Conservation (phyloP, 2,888 invertebrate species). For the Andrena flavipes region DNA sequence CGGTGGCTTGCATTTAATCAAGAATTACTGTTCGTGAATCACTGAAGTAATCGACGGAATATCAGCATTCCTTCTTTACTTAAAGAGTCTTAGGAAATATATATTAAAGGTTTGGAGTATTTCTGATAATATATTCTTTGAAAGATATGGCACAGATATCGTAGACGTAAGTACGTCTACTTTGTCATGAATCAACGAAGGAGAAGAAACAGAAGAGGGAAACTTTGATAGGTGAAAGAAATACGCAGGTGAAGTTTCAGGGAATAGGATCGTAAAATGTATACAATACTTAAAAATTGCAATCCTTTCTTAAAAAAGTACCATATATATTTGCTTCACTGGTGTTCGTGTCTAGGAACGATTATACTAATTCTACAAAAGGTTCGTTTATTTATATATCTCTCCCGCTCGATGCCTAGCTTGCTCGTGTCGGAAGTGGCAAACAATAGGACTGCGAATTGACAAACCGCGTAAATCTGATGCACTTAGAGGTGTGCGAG, state of each 20-base stretch:
- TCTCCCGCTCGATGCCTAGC: background rate
- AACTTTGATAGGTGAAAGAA: background rate
- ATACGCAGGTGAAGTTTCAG: slow-evolving; percentile 3
- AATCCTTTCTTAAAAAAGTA: slow-evolving; percentile 17
- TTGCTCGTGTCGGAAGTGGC: no score
- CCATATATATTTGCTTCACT: slow-evolving; percentile 12
- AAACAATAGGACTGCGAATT: background rate
- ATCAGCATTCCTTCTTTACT: no score
- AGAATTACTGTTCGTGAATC: no score
- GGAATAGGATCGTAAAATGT: slow-evolving; percentile 27
- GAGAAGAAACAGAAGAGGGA: background rate
- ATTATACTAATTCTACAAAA: slow-evolving; percentile 10
- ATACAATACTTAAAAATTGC: slow-evolving; percentile 23
- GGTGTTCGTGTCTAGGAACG: slow-evolving; percentile 11
- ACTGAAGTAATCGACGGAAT: no score
- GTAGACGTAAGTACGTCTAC: background rate
- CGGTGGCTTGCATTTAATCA: no score
- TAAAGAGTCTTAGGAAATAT: background rate
- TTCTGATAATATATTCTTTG: background rate
- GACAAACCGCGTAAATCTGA: background rate
- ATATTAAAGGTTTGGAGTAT: background rate
- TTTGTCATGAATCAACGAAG: background rate
- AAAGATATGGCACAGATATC: slow-evolving; percentile 23
- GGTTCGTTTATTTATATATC: background rate
- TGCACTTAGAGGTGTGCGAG: background rate